These are phyloP conservation scores for Eledone cirrhosa DNA, from an alignment of 2,888 invertebrate species.

Conservation along the genomic window DNA sequence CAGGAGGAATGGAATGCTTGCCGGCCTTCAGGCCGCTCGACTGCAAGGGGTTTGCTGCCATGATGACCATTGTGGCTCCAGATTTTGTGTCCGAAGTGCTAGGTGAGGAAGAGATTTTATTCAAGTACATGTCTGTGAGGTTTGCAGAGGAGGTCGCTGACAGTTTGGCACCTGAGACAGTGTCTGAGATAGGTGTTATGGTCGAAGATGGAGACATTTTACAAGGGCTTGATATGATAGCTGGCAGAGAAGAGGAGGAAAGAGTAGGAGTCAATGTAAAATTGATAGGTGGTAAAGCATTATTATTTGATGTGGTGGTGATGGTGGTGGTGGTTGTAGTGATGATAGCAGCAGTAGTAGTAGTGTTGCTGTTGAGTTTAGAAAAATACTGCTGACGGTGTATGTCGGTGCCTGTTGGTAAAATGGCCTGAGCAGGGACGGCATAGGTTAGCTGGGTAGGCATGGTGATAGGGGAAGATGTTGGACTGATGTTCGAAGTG, in stretches of 20 bases:
- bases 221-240: background rate
- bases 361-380: background rate
- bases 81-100: background rate
- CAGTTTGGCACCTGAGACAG: background rate
- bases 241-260: background rate
- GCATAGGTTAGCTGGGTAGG: slow-evolving; percentile 15
- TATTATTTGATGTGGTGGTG: background rate
- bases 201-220: background rate
- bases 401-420: slow-evolving; percentile 26
- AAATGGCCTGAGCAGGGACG: slow-evolving; percentile 27
- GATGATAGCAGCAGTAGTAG: background rate
- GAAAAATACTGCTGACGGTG: background rate
- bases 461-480: background rate
- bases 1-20: slow-evolving; percentile 14
- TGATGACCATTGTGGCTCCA: slow-evolving; percentile 6
- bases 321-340: background rate
- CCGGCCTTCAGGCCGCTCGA: no score
- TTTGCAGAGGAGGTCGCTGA: background rate
- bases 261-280: background rate
- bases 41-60: slow-evolving; percentile 2
- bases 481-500: background rate
- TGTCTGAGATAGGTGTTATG: background rate
- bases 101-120: background rate
- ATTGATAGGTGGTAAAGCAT: no score
- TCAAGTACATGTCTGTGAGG: slow-evolving; percentile 4